Evolutionary conservation across 2,113 vertebrate genomes (phyloP).

Genomic region (Pampusana beccarii): DNA sequence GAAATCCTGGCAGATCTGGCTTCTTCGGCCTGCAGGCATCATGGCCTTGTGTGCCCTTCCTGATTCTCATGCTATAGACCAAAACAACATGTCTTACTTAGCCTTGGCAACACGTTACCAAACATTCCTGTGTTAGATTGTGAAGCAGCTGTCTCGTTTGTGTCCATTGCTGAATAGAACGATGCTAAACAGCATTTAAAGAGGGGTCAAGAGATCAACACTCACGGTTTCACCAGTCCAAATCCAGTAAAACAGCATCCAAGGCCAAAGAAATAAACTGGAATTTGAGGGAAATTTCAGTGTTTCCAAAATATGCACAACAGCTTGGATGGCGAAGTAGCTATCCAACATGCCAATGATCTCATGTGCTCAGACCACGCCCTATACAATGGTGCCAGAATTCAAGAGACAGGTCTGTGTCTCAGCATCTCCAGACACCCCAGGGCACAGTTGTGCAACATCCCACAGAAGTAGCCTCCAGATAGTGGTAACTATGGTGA

Average conservation of each 20-base stretch:
- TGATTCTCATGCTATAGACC: slow-evolving; percentile 28
- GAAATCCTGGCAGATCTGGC: neutral
- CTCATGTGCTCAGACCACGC: neutral
- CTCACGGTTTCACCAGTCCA: neutral
- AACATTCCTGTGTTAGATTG: neutral
- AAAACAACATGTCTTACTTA: slow-evolving; percentile 18
- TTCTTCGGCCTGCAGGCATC: slow-evolving; percentile 18
- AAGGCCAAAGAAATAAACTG: neutral
- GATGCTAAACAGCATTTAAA: neutral
- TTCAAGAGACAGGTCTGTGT: neutral
- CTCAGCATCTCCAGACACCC: neutral
- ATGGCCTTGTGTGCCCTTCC: neutral
- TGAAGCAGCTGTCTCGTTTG: neutral
- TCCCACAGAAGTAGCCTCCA: neutral
- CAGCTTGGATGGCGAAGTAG: neutral
- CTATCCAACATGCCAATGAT: neutral
- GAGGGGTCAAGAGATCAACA: neutral
- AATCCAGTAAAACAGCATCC: neutral
- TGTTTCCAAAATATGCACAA: neutral
- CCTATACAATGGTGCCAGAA: neutral
- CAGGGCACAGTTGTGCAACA: neutral
- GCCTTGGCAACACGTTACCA: slow-evolving; percentile 7
- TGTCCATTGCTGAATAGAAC: neutral
- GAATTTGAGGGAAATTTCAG: neutral
- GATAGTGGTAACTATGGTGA: neutral